phyloP scores from a whole-genome alignment of 92 coral and sea anemone species.

The Scolanthus callimorphus region DNA sequence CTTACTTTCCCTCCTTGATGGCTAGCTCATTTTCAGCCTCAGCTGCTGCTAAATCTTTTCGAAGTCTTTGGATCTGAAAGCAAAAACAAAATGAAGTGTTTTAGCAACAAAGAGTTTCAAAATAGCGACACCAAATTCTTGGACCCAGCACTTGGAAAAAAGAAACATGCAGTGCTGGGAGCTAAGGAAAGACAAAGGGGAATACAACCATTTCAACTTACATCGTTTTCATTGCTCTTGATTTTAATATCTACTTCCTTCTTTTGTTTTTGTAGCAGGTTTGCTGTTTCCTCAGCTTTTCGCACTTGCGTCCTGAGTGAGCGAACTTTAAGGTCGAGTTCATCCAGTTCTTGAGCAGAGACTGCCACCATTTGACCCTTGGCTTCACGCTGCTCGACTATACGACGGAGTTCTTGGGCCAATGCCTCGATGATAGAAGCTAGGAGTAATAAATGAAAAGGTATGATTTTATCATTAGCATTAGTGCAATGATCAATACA shows the following conservation, averaged over 20 bases:
- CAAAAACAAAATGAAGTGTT: background rate
- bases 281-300: slow-evolving; percentile 74
- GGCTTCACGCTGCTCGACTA: slow-evolving; percentile 91
- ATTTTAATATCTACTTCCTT: slow-evolving; percentile 85
- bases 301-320: slow-evolving; percentile 90
- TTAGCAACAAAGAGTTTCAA: background rate
- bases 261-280: slow-evolving; percentile 67
- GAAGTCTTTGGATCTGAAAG: slow-evolving; percentile 70
- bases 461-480: no score
- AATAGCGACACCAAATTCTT: background rate
- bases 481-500: no score
- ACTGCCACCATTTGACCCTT: slow-evolving; percentile 70
- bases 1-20: slow-evolving; percentile 88
- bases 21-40: slow-evolving; percentile 83
- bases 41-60: slow-evolving; percentile 59
- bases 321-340: slow-evolving; percentile 93
- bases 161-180: no score
- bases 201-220: slow-evolving; percentile 8
- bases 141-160: no score
- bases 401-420: slow-evolving; percentile 71
- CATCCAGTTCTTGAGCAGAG: slow-evolving; percentile 71
- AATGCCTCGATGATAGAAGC: slow-evolving; percentile 84
- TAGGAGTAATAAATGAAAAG: no score
- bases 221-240: slow-evolving; percentile 73
- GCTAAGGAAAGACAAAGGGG: background rate